These are phyloP conservation scores for Lasioglossum figueresi DNA, from an alignment of 2,888 invertebrate species.

Conservation along the genomic window DNA sequence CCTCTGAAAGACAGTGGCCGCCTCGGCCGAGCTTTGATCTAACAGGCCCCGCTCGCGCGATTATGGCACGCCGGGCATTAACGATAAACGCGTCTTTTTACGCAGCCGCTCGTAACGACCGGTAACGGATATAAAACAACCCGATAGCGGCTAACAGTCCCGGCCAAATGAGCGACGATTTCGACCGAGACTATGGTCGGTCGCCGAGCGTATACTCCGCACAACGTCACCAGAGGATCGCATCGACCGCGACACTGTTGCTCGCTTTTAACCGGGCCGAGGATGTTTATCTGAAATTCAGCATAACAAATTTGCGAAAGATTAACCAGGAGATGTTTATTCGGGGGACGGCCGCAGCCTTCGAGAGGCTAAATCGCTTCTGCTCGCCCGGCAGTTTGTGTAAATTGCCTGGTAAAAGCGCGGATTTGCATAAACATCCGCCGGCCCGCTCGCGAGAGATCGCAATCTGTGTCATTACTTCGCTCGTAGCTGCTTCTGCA, in stretches of 20 bases:
- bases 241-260: background rate
- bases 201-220: background rate
- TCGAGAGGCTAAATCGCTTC: background rate
- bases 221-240: background rate
- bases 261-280: background rate
- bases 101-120: conserved; percentile 38
- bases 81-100: conserved; percentile 50
- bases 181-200: conserved; percentile 1
- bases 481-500: background rate
- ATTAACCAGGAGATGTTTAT: background rate
- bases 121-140: conserved; percentile 3
- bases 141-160: conserved; percentile 21
- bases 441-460: conserved; percentile 1
- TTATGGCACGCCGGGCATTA: conserved; percentile 44
- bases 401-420: conserved; percentile 7
- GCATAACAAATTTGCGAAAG: conserved; percentile 3
- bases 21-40: conserved; percentile 37
- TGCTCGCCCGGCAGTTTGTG: conserved; percentile 2
- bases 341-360: background rate
- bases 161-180: conserved; percentile 35
- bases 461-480: conserved; percentile 15
- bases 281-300: background rate
- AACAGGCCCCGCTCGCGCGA: background rate
- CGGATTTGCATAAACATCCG: conserved; percentile 3
- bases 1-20: conserved; percentile 21